Percentiles rank a stretch among this genome's conserved stretches.
Conservation (phyloP, 2,888 invertebrate species). For the Papilio elwesi region DNA sequence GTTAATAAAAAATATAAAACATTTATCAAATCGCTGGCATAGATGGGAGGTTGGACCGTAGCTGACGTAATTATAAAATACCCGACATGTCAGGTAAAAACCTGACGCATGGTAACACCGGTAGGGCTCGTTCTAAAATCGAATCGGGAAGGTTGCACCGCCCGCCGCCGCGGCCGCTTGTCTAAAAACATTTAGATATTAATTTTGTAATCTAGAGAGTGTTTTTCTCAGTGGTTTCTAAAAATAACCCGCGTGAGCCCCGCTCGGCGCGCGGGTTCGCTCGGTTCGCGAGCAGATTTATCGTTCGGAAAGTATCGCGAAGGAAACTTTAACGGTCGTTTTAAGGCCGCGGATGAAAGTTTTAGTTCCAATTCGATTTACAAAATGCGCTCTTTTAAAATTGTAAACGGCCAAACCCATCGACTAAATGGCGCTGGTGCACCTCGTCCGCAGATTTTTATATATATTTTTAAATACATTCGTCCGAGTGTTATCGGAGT, state of each 20-base stretch:
- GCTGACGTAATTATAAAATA: constrained; percentile 30
- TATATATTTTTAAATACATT: constrained; percentile 40
- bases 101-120: constrained; percentile 41
- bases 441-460: constrained; percentile 57
- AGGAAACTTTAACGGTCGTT: constrained; percentile 71
- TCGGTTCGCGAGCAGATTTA: constrained; percentile 79
- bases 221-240: constrained; percentile 70
- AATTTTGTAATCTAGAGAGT: constrained; percentile 52
- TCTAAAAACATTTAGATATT: constrained; percentile 59
- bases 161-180: constrained; percentile 50
- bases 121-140: constrained; percentile 67
- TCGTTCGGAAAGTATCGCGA: constrained; percentile 67
- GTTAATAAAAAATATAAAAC: constrained; percentile 1
- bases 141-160: constrained; percentile 53
- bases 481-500: constrained; percentile 23
- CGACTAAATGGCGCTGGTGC: constrained; percentile 40
- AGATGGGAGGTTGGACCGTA: constrained; percentile 19
- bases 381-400: constrained; percentile 70
- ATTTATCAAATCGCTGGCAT: constrained; percentile 15
- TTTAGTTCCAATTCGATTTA: constrained; percentile 73
- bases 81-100: constrained; percentile 29
- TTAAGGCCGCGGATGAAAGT: constrained; percentile 77
- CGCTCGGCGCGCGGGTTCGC: constrained; percentile 68
- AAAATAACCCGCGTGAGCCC: constrained; percentile 72
- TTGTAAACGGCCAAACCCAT: constrained; percentile 55